Base-by-base conservation (phyloP, 2,888 invertebrate species). In the Drosophila pseudotalamancana region DNA sequence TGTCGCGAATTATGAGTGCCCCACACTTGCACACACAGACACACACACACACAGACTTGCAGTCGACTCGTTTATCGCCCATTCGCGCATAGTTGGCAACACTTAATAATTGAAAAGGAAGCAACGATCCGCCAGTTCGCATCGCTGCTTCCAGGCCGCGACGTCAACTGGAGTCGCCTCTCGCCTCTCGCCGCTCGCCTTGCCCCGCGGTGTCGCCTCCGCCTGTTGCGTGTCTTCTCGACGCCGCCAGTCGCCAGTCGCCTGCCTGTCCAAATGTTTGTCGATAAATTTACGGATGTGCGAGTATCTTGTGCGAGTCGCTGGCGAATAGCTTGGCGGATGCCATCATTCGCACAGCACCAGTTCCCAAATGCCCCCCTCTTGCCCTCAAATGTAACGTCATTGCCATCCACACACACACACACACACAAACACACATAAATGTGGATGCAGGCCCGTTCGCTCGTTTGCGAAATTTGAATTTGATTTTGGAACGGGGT, bases 91-190 rank as follows among this genome's bases (percentile, higher is more conserved):
- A 72, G 77, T 76, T 77, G 74, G 85, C 82, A 77, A 86, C 87
- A 88, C 88, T 89, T 89, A 88, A 88, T 89, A 88, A 88, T 89
- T 89, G 88, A 89, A 89, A 88, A 89, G 89, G 89, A 88, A 88
- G 81, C 87, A 86, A 80, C 82, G 89, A 88, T 88, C 87, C 66
- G 54, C 53, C 74, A 56, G 72, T 62, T 68, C 55, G 72, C 71
- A 62, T 68, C 54, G 74, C 43, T 68, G 69, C 69, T 55, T 67
- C 34, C 65, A 64, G 49, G 53, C 53, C 67, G 37, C 32, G 34
- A 11, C 35, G 35, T 19, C 43, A 9, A 29, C 35, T 18, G 16
- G 21, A 35, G 32, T 27, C 23, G 34, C 40, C 32, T 8, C n/a
- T n/a, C n/a, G 3, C 25, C 25, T 9, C 25, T 25, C 9, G 6